Base-by-base conservation (phyloP, 1,140 invertebrate species). In the Diabrotica virgifera region DNA sequence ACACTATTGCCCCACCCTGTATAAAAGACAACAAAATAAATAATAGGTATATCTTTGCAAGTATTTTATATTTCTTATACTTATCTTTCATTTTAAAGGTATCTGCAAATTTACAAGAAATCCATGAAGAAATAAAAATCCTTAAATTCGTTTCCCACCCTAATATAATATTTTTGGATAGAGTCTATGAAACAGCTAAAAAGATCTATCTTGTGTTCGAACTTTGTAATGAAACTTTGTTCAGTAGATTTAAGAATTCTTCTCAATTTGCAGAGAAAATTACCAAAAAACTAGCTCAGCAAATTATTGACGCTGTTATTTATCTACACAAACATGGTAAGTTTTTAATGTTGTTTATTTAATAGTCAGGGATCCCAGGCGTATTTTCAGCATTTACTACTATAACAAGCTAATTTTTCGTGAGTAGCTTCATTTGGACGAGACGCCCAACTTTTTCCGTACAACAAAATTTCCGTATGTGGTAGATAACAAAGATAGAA, bases 251-350 rank as follows among this genome's bases (percentile, higher is more conserved):
- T 53, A 76, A 78, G 59, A 65, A 74, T 36, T 72, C 63, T 60
- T 77, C 64, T 65, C 69, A 62, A 69, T 83, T 77, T 72, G 46
- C 75, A 12, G 84, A 85, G 74, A 64, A 70, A 11, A 79, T 81
- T 35, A 76, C 76, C 1, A 79, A 79, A 64, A 75, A 73, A 38
- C 76, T 85, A 36, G 81, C 84, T 65, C 71, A 70, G 59, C 77
- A 81, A 65, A 70, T 85, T 51, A 74, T 80, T 38, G 76, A 78
- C 72, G 84, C 83, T 65, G 79, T 85, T 38, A 73, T 76, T 24
- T 85, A 85, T 74, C 74, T 85, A 65, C 84, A 85, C 71, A 84
- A 83, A 80, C 76, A 81, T 72, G 83, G 84, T 85, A 72, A 59
- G 11, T 55, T 50, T 38, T 14, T 63, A 38, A 10, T 61, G 46